Evolutionary conservation across 2,113 vertebrate species (phyloP).

Genomic region (Antechinus stuartii): DNA sequence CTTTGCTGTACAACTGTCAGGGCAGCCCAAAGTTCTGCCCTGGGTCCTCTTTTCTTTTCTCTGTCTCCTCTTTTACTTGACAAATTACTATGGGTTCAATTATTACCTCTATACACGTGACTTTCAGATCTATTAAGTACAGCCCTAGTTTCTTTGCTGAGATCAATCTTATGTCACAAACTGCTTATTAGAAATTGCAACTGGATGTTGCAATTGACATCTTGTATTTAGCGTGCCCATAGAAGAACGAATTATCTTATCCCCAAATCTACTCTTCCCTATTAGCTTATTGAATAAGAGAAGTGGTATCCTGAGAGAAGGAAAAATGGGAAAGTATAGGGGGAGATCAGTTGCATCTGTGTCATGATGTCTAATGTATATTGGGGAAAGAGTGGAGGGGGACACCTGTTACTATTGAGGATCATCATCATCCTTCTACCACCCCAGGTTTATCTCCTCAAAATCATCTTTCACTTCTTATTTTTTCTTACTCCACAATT

Average conservation of each 20-base stretch:
- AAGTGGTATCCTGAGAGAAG: too few species aligned
- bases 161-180: not conserved
- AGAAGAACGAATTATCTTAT: not conserved
- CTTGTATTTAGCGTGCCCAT: not conserved
- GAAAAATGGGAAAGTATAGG: too few species aligned
- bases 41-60: not conserved
- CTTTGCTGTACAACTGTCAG: not conserved
- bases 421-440: not conserved
- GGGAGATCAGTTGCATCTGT: too few species aligned
- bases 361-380: too few species aligned
- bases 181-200: not conserved
- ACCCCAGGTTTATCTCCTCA: not conserved
- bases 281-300: too few species aligned
- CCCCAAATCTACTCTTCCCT: too few species aligned
- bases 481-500: not conserved
- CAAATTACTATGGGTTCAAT: not conserved
- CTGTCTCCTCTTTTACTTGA: not conserved
- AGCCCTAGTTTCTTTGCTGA: not conserved
- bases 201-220: not conserved
- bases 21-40: not conserved
- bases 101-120: not conserved
- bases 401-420: not conserved
- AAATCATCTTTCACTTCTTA: not conserved
- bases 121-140: not conserved
- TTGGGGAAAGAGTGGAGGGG: too few species aligned